Percentiles rank a stretch among this genome's conserved stretches.
These are phyloP conservation scores for sheep (Ovis aries) DNA, from an alignment of 2,113 vertebrate species.

Conservation along the genomic window DNA sequence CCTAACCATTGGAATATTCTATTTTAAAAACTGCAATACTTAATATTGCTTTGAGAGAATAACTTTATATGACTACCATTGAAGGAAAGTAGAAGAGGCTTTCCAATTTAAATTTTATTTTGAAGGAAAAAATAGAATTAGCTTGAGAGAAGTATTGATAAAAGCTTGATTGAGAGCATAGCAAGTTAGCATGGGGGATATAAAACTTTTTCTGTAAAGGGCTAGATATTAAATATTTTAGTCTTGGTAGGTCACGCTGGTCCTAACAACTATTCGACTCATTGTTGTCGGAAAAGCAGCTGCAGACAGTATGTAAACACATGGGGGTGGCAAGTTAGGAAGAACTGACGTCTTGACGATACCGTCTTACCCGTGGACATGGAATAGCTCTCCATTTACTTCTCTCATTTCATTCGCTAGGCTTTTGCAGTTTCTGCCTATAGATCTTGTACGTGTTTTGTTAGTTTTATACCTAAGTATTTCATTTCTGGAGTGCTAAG, in stretches of 20 bases:
- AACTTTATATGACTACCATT: constrained; percentile 10
- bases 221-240: not conserved
- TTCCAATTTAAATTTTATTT: constrained; percentile 31
- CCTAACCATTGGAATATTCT: not conserved
- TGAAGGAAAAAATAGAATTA: not conserved
- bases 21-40: not conserved
- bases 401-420: not conserved
- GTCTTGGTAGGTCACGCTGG: not conserved
- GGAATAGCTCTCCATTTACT: not conserved
- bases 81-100: not conserved
- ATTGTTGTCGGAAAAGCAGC: not conserved
- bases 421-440: not conserved
- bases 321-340: not conserved
- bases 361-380: not conserved
- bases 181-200: not conserved
- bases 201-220: not conserved
- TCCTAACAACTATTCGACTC: not conserved
- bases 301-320: not conserved
- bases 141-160: not conserved
- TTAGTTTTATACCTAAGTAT: not conserved
- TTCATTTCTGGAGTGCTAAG: not conserved
- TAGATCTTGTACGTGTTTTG: not conserved
- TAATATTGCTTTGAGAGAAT: not conserved
- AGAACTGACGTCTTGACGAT: not conserved
- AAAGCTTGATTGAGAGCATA: not conserved